Base-by-base conservation (phyloP, 2,797 vertebrate genomes). In the Chrosomus eos region DNA sequence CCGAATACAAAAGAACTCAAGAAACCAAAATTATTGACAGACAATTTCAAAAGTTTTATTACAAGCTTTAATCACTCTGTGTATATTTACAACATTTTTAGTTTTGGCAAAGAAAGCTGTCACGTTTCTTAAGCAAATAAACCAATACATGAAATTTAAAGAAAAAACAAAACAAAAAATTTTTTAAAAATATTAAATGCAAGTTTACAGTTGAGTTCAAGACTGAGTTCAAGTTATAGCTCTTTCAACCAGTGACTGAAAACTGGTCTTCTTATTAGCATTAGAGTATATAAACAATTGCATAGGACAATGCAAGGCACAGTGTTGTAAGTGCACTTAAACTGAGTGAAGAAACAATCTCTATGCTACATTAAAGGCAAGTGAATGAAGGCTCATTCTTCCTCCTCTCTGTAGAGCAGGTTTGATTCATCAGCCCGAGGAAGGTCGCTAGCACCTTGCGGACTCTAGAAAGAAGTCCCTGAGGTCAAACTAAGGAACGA, bases 221-320 rank as follows among this genome's bases (percentile, higher is more conserved):
- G 68, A 60, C 67, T 71, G 70, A 66, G 43, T 88, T 91, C 77
- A 89, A 91, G 81, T 87, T 81, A 84, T 80, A 86, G 85, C 83
- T 86, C 74, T 68, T 76, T 60, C 74, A 62, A 53, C 82, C 87
- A 89, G 77, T n/a, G 40, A 60, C 28, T 70, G 79, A 75, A 70
- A 70, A 51, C 85, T 86, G 88, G 64, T 80, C 71, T 23, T 86
- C 38, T 75, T 19, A 70, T 83, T 78, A 78, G n/a, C 62, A 86
- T 81, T 85, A 89, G 82, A 87, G 77, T 87, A 89, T 80, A 84
- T 21, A 81, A 36, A 83, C 66, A 38, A 77, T 88, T 88, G 87
- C 89, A 89, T 87, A 89, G 84, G 51, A 74, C 77, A 62, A 83
- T 77, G 48, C 71, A 88, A 86, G 76, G 89, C 85, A 87, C 83